Percentiles rank a stretch among this genome's conserved stretches.
Evolutionary conservation across 2,888 invertebrate species (phyloP).

Genomic region (Pristionchus maxplancki): DNA sequence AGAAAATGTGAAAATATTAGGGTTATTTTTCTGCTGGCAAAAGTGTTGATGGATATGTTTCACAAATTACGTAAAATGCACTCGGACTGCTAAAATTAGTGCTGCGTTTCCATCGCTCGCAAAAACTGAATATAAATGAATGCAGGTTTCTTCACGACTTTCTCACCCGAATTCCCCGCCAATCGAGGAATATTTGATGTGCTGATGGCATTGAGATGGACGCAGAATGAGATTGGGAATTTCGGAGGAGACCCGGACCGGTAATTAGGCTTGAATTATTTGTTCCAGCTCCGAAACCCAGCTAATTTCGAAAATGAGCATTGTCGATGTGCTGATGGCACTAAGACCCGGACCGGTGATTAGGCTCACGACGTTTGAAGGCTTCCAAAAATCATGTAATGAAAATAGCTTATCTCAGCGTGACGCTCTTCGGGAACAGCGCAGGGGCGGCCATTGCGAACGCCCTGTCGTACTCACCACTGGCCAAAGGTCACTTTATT

Average conservation of each 20-base stretch:
- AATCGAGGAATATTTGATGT: slow-evolving; percentile 40
- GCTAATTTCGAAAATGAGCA: too few species aligned
- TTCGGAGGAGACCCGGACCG: slow-evolving; percentile 44
- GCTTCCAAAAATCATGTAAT: too few species aligned
- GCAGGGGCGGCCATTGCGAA: background rate
- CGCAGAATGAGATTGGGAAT: slow-evolving; percentile 4
- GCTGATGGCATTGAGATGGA: slow-evolving; percentile 30
- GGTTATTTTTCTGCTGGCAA: too few species aligned
- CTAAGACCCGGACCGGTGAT: slow-evolving; percentile 32
- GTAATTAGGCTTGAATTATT: too few species aligned
- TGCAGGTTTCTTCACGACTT: slow-evolving; percentile 49
- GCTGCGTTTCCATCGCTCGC: background rate
- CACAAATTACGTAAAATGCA: background rate
- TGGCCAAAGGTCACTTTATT: background rate
- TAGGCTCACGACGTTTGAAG: too few species aligned
- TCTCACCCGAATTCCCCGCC: slow-evolving; percentile 35
- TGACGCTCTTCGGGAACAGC: slow-evolving; percentile 44
- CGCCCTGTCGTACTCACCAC: slow-evolving; percentile 2
- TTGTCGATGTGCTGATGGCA: slow-evolving; percentile 41
- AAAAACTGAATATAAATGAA: background rate
- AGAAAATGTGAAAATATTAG: too few species aligned
- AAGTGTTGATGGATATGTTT: background rate
- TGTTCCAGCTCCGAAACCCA: too few species aligned
- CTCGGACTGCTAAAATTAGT: background rate
- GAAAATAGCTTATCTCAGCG: background rate